Conservation (phyloP, 2,797 vertebrate genomes). For the Pipistrellus pipistrellus region DNA sequence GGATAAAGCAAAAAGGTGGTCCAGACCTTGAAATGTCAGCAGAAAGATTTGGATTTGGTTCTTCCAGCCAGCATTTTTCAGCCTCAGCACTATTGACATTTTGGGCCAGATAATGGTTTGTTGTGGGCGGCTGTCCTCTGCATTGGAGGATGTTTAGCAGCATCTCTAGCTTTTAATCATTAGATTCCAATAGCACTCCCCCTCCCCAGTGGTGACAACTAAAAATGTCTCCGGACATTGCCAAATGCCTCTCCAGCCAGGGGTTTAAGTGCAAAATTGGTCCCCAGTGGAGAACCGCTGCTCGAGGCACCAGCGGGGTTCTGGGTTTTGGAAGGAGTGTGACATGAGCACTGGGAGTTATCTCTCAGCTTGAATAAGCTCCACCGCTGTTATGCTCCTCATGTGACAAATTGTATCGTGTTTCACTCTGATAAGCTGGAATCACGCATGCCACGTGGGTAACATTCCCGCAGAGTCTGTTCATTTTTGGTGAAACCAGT, state of each 20-base stretch:
- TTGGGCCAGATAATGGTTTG: background rate
- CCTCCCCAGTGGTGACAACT: background rate
- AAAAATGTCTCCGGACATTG: slow-evolving; percentile 37
- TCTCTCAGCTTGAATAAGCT: background rate
- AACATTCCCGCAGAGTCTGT: background rate
- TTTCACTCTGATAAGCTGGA: slow-evolving; percentile 48
- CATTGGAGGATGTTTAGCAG: background rate
- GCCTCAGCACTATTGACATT: background rate
- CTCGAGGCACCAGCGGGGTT: background rate
- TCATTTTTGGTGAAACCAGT: slow-evolving; percentile 47
- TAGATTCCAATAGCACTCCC: background rate
- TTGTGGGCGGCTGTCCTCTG: background rate
- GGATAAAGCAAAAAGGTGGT: background rate
- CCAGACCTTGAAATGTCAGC: background rate
- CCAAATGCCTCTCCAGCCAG: background rate
- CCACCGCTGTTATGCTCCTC: background rate
- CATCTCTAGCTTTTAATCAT: slow-evolving; percentile 6
- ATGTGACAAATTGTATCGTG: slow-evolving; percentile 1
- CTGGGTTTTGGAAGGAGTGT: background rate
- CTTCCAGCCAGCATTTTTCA: background rate
- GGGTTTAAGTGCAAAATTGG: background rate
- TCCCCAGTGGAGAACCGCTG: background rate
- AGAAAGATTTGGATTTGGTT: background rate
- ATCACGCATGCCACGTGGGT: background rate
- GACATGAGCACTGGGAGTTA: background rate